Base-by-base conservation (phyloP, 2,797 vertebrate genomes). In the Eulemur rubriventer region DNA sequence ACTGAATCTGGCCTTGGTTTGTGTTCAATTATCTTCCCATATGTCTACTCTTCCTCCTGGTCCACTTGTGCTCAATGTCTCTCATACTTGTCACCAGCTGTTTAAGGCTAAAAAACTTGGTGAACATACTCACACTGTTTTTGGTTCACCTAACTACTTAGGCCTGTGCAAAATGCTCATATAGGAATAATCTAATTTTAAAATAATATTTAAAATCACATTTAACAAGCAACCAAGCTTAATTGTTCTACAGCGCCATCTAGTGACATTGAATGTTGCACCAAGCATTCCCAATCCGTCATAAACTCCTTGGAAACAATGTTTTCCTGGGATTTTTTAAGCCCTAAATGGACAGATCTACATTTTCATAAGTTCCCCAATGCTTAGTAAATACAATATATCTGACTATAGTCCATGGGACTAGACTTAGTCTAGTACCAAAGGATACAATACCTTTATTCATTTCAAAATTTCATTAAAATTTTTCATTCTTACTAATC, bases 191-290 rank as follows among this genome's bases (percentile, higher is more conserved):
- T 87, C 43, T 88, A 61, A 91, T 92, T 92, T 96, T 30, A 70
- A 96, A 95, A 97, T 87, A 91, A 76, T 84, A 28, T 87, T 94
- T 65, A 92, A 95, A 95, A 96, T 41, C 79, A 89, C 80, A 13
- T 48, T 87, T n/a, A 76, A 38, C 59, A 70, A 82, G 83, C 84
- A 91, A 94, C 95, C 89, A 95, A 94, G 75, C 97, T 90, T 79
- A 96, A 12, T 95, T 97, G 93, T 96, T 98, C 97, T 96, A 98
- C 78, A 92, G 80, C 78, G 80, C 97, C 98, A 98, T 95, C 98
- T 98, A 97, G 98, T 89, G 97, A 95, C 80, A 1, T 1, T 57
- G 13, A 17, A 24, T 76, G 38, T 67, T 72, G 72, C 89, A 93
- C 87, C 48, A 28, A 52, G 24, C 3, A 6, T 48, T 48, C 43